A percentile compares a stretch with the other conserved stretches of the same genome.
Conservation (phyloP, 1,140 invertebrate genomes). For the Paraescarpia echinospica region DNA sequence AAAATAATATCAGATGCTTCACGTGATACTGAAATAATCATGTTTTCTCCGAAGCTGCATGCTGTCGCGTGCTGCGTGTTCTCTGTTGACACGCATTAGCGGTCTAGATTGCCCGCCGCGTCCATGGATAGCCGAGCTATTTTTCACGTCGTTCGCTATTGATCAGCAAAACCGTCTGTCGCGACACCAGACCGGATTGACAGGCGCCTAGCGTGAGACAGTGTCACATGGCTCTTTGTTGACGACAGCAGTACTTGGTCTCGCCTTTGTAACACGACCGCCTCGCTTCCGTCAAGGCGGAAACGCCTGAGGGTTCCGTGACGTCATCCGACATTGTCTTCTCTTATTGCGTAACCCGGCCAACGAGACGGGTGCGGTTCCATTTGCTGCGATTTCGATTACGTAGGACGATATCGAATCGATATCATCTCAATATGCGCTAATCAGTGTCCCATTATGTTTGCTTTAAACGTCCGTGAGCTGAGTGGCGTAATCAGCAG, state of each 20-base stretch:
- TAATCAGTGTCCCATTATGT: neutral
- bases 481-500: neutral
- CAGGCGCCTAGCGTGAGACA: neutral
- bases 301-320: neutral
- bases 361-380: neutral
- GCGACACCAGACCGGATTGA: neutral
- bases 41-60: too few relatives aligned
- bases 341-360: neutral
- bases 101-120: neutral
- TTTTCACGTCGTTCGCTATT: neutral
- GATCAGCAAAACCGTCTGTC: neutral
- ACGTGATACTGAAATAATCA: too few relatives aligned
- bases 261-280: neutral
- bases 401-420: neutral
- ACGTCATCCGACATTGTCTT: neutral
- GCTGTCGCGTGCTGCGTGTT: too few relatives aligned
- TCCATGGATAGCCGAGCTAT: neutral
- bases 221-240: neutral
- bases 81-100: neutral
- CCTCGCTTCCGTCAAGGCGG: neutral
- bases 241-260: neutral
- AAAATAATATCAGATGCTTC: too few relatives aligned
- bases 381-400: neutral
- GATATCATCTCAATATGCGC: neutral
- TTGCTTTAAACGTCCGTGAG: neutral